Evolutionary conservation across 2,797 vertebrate species (phyloP).

Genomic region (Kryptolebias ocellatus): DNA sequence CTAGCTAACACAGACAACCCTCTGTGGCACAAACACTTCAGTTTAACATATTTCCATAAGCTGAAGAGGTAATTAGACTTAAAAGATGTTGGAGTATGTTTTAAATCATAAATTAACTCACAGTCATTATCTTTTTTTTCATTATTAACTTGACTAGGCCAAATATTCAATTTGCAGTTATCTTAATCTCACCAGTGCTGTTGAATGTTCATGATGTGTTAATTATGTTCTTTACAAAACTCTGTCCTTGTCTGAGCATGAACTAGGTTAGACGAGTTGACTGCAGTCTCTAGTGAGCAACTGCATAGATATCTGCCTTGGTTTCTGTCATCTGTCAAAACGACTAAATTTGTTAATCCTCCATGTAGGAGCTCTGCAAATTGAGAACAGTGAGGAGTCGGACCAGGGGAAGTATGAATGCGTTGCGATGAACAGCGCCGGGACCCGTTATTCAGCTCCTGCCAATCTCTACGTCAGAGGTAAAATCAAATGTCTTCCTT

Average conservation of each 20-base stretch:
- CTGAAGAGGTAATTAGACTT: slow-evolving; percentile 27
- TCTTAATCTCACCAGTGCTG: slow-evolving; percentile 64
- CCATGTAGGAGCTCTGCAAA: slow-evolving; percentile 81
- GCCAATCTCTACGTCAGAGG: slow-evolving; percentile 86
- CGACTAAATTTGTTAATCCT: slow-evolving; percentile 63
- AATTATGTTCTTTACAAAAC: slow-evolving; percentile 55
- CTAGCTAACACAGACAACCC: slow-evolving; percentile 35
- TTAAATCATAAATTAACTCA: slow-evolving; percentile 57
- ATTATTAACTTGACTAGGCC: slow-evolving; percentile 34
- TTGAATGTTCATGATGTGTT: slow-evolving; percentile 47
- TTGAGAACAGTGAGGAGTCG: slow-evolving; percentile 84
- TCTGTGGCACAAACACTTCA: slow-evolving; percentile 25
- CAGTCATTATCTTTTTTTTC: slow-evolving; percentile 37
- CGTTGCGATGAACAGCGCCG: slow-evolving; percentile 83
- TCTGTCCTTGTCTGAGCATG: slow-evolving; percentile 35
- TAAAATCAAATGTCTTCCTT: slow-evolving; percentile 60
- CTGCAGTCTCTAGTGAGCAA: slow-evolving; percentile 46
- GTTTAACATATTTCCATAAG: slow-evolving; percentile 39
- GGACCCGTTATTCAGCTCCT: slow-evolving; percentile 83
- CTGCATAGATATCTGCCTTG: slow-evolving; percentile 52
- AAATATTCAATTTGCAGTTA: slow-evolving; percentile 58
- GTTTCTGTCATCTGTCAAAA: slow-evolving; percentile 58
- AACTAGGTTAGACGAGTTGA: slow-evolving; percentile 44
- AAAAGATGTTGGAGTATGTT: slow-evolving; percentile 49
- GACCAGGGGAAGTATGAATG: slow-evolving; percentile 86